Base-by-base conservation (phyloP, 2,888 invertebrate species). In the Helicoverpa assulta region DNA sequence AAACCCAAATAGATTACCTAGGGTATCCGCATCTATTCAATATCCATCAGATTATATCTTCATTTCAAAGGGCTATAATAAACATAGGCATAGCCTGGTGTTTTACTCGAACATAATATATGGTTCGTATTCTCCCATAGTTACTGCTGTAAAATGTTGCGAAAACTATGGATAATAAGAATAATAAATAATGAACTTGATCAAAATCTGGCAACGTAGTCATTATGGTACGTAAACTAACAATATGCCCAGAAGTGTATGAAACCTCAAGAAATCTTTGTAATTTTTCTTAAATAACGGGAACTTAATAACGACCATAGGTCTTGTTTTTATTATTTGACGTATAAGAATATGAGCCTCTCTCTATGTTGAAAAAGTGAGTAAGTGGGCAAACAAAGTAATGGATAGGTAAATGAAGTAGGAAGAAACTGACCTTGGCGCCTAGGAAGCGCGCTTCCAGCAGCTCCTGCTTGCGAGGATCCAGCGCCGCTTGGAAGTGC, bases 401-500 rank as follows among this genome's bases (percentile, higher is more conserved):
- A 33, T 33, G 33, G 33, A 40, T 40, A 10, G 12, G 4, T 40
- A 40, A 14, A 14, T 26, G 51, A 65, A 71, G 68, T 58, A 66
- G 60, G 53, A 56, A 65, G 19, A 50, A 73, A 97, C 98, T 97
- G 96, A 99, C 98, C 98, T 98, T 97, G 96, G 98, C 98, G 96
- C 99, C 99, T 95, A 99, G 97, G 96, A 99, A 99, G 96, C 99
- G 98, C 92, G 99, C 99, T 97, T 99, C 99, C 96, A 99, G 97
- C 95, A 99, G 97, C 97, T 99, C 99, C 97, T 99, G 99, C 97
- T 99, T 99, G 96, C 99, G 97, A 95, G 99, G 99, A 97, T 99
- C 99, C 96, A 99, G 97, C 96, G 98, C 98, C 96, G 98, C 97
- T 97, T 98, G 98, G 97, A 98, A 98, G 96, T 98, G 98, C 97